phyloP scores from a whole-genome alignment of 2,113 vertebrate species.

The Callocephalon fimbriatum region DNA sequence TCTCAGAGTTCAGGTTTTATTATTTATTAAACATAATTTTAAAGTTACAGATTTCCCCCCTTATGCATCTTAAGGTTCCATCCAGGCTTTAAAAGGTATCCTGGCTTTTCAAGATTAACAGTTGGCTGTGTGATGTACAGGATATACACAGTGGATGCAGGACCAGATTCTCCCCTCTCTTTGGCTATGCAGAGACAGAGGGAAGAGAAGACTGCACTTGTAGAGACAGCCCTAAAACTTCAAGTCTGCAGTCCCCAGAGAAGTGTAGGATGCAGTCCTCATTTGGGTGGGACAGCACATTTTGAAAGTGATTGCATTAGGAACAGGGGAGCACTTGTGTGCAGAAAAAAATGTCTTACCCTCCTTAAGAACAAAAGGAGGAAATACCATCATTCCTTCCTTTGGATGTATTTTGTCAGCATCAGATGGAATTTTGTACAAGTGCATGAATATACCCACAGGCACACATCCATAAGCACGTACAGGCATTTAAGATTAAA shows the following conservation, averaged over 20 bases:
- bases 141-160: not conserved
- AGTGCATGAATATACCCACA: not conserved
- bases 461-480: not conserved
- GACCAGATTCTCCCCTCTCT: not conserved
- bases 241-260: not conserved
- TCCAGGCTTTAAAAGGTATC: not conserved
- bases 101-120: not conserved
- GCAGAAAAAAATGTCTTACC: not conserved
- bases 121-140: not conserved
- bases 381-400: constrained; percentile 52
- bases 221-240: not conserved
- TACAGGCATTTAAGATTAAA: not conserved
- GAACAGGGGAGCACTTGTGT: constrained; percentile 2
- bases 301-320: constrained; percentile 29
- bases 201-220: not conserved
- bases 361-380: constrained; percentile 56
- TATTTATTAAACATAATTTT: not conserved
- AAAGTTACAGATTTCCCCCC: not conserved
- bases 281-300: constrained; percentile 26
- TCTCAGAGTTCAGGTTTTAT: not conserved
- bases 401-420: constrained; percentile 20
- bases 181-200: not conserved
- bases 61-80: not conserved
- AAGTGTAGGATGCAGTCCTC: constrained; percentile 14
- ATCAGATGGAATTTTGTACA: constrained; percentile 15